Evolutionary conservation across 37 sponge, comb jelly and placozoan species (phyloP), one percentile per base, ranked within the genome.

Genomic region (Beroe ovata): DNA sequence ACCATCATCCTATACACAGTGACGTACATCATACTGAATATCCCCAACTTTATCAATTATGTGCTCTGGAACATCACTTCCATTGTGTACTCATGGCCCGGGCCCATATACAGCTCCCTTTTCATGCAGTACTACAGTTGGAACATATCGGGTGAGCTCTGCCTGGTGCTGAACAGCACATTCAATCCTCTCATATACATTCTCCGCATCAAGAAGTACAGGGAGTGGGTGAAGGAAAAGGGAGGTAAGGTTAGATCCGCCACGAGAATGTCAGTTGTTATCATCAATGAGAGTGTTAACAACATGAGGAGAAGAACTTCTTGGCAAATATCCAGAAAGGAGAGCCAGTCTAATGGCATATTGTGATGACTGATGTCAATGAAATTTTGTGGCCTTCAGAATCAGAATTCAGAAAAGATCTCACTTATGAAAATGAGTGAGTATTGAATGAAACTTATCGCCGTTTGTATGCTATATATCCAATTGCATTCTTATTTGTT

Each of bases 91-190:
- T 19, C 25, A 18, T 66, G 69, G 69, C 69, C 69, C 6, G 69
- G 69, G 34, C 69, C 35, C 18, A 14, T 34, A 4, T 66, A 66
- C 69, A 66, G 69, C 69, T 66, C 69, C 69, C 69, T 26, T 4
- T 66, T 66, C 36, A 66, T 66, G 69, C 69, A 66, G 36, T 66
- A 66, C 69, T 66, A 66, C 69, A 66, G 69, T 30, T 66, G 69
- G 69, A 66, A 66, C 69, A 66, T 66, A 2, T 66, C 69, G 0
- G 69, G 69, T 34, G 69, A 66, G 69, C 69, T 66, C 36, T 66
- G 69, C 34, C 16, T 66, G 69, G 69, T 66, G 36, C 25, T 66
- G 35, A 66, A 66, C 69, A 66, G 69, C 36, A 30, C 69, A 4
- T 25, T 66, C 35, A 66, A 66, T 37, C 69, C 69, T 33, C 69